Evolutionary conservation across 2,113 vertebrate species (phyloP), one percentile per base, ranked within the genome.

Genomic region (Apodemus speciosus): DNA sequence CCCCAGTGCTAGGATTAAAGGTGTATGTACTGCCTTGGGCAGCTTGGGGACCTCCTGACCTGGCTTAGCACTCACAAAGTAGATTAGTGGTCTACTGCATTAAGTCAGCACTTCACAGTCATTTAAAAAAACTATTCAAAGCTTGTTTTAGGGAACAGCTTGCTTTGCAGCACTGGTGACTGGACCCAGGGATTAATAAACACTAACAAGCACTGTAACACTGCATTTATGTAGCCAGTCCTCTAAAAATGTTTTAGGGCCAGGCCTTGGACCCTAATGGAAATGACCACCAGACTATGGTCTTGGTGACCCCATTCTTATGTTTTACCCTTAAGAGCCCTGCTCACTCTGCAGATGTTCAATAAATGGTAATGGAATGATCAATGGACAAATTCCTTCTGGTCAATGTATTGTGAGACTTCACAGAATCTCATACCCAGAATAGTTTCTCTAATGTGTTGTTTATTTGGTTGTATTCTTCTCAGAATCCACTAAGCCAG

Each of bases 401-500:
- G 20, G 68, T 66, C 84, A 46, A 85, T 77, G 21, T 32, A 56
- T 89, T 56, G n/a, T 53, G 25, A 66, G 69, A 68, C 43, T 93
- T 94, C 60, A 84, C 80, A 80, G 79, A 93, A 92, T 75, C 69
- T 85, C 75, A 81, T 79, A 25, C 46, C 91, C 69, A 93, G 66
- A 92, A 88, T 69, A 25, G n/a, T 85, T 84, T 91, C 38, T 89
- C 51, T 94, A 85, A 89, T 32, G 60, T 84, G 23, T 21, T 72
- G 76, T 94, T 95, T 71, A 86, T 96, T 77, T 91, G 88, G 77
- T 56, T 40, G 46, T 79, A 75, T 51, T 93, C 80, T 93, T 89
- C 90, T 92, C 85, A 93, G 95, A 89, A 89, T 91, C 85, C 73
- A 23, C 85, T 96, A 95, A 94, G 8, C 81, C 90, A 66, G 43